phyloP scores from a whole-genome alignment of 2,113 vertebrate genomes.

The Cyanocitta stelleri region DNA sequence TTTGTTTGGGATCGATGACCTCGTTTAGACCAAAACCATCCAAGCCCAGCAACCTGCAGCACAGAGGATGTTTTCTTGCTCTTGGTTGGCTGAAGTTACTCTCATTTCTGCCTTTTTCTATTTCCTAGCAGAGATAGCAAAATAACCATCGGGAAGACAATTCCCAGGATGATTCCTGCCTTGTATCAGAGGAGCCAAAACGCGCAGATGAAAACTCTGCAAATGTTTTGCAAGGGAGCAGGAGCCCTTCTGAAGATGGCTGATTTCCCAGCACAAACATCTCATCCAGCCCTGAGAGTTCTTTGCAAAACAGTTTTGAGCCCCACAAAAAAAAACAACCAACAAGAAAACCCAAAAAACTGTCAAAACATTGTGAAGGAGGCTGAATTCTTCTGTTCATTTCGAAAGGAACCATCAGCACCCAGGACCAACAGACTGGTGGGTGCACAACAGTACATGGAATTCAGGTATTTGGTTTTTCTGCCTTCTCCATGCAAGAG shows the following conservation, averaged over 20 bases:
- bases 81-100: not conserved
- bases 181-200: constrained; percentile 18
- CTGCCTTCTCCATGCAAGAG: not conserved
- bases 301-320: not conserved
- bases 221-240: constrained; percentile 17
- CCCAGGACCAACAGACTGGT: not conserved
- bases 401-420: not conserved
- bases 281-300: not conserved
- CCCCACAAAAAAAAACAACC: not conserved
- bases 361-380: not conserved
- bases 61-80: not conserved
- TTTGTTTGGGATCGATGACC: not conserved
- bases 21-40: not conserved
- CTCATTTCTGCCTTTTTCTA: not conserved
- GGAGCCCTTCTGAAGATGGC: constrained; percentile 9
- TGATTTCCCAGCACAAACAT: constrained; percentile 34
- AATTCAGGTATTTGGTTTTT: not conserved
- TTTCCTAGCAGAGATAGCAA: not conserved
- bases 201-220: not conserved
- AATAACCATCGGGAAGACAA: constrained; percentile 35
- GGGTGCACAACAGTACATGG: not conserved
- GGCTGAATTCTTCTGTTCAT: not conserved
- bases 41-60: not conserved
- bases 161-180: constrained; percentile 39
- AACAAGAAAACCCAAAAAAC: not conserved